A percentile compares a stretch with the other conserved stretches of the same genome.
phyloP scores from a whole-genome alignment of 2,797 vertebrate species.

The Onychomys torridus region DNA sequence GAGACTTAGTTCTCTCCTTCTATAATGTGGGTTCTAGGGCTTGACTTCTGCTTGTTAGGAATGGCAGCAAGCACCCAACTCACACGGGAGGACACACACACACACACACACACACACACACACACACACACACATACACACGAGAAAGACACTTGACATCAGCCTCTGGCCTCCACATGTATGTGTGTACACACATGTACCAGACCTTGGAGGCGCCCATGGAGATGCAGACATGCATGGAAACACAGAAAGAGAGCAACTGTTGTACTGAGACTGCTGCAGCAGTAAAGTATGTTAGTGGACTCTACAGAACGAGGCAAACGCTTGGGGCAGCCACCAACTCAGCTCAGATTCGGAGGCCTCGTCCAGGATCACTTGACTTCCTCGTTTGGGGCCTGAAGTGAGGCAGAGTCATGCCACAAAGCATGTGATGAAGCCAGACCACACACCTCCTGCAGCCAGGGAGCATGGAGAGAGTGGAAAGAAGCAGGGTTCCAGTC shows the following conservation, averaged over 20 bases:
- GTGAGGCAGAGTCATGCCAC: not conserved
- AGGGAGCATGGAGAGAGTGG: not conserved
- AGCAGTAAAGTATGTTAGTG: not conserved
- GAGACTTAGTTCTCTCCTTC: not conserved
- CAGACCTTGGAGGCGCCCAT: not conserved
- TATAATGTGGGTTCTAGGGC: not conserved
- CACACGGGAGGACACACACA: too few species aligned
- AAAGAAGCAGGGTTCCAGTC: too few species aligned
- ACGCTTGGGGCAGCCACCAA: not conserved
- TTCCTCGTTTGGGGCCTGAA: not conserved
- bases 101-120: too few species aligned
- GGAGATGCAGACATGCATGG: not conserved
- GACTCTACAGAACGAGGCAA: not conserved
- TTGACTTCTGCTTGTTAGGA: not conserved
- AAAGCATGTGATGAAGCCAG: not conserved
- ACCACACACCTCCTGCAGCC: not conserved
- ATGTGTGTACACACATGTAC: not conserved
- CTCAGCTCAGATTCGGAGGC: not conserved
- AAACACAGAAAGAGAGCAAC: not conserved
- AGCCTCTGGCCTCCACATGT: not conserved
- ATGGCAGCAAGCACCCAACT: not conserved
- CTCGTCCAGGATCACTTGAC: not conserved
- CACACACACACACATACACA: not conserved
- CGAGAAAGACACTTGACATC: not conserved
- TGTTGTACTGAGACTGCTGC: not conserved